These are phyloP conservation scores for Bombus picipes DNA, from an alignment of 1,140 invertebrate genomes.

Conservation along the genomic window DNA sequence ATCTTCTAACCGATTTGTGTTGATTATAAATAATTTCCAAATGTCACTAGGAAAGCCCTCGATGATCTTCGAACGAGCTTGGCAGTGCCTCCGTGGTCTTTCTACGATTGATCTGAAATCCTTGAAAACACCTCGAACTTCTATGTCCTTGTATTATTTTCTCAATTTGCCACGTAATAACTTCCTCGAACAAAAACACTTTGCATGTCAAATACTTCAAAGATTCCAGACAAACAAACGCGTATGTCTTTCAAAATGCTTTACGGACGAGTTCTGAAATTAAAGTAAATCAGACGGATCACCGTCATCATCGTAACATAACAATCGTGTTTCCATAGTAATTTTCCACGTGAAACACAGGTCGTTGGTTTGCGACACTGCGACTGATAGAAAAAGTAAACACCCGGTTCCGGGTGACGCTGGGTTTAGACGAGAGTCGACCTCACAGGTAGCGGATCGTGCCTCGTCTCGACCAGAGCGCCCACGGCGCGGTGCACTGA, in stretches of 20 bases:
- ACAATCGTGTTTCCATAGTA: neutral
- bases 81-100: no score
- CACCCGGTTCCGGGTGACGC: neutral
- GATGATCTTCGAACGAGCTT: no score
- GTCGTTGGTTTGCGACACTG: neutral
- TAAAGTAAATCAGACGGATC: neutral
- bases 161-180: neutral
- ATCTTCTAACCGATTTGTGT: no score
- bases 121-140: no score
- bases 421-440: no score
- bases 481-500: neutral
- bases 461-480: slow-evolving; percentile 5
- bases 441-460: neutral
- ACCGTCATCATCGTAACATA: neutral
- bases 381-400: neutral
- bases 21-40: no score
- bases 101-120: no score
- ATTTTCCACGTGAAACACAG: neutral
- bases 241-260: no score
- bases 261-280: no score
- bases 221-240: no score
- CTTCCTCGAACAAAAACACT: neutral
- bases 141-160: no score
- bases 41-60: no score
- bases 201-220: neutral